Evolutionary conservation across 2,113 vertebrate genomes (phyloP).

Genomic region (Acanthochromis polyacanthus): DNA sequence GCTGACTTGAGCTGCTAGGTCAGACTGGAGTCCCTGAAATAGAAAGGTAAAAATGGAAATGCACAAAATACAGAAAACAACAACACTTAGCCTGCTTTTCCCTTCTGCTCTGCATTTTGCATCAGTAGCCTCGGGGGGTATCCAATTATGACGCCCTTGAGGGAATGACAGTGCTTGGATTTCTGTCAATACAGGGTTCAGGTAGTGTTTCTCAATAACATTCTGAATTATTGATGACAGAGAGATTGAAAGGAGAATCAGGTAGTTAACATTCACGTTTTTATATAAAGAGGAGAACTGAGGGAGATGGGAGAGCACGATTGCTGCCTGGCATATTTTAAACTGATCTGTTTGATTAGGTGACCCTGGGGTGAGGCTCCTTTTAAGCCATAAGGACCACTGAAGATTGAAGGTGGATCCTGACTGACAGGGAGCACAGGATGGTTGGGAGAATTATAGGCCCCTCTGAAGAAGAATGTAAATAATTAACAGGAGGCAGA

Average conservation of each 20-base stretch:
- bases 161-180: constrained; percentile 77
- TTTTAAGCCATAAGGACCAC: constrained; percentile 30
- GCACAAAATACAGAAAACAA: constrained; percentile 55
- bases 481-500: constrained; percentile 69
- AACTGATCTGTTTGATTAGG: constrained; percentile 57
- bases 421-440: constrained; percentile 39
- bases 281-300: constrained; percentile 60
- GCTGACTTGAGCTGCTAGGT: constrained; percentile 44
- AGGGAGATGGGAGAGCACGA: constrained; percentile 31
- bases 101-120: constrained; percentile 32
- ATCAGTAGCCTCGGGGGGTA: constrained; percentile 60
- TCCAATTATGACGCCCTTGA: constrained; percentile 82
- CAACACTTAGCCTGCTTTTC: constrained; percentile 43
- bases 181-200: constrained; percentile 82
- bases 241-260: constrained; percentile 58
- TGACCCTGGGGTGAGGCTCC: constrained; percentile 32
- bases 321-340: constrained; percentile 66
- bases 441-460: constrained; percentile 45
- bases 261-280: constrained; percentile 73
- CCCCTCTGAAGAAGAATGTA: constrained; percentile 58
- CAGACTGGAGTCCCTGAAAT: constrained; percentile 58
- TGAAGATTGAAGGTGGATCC: constrained; percentile 38
- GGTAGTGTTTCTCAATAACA: constrained; percentile 84
- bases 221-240: constrained; percentile 83
- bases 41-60: constrained; percentile 72